Conservation (phyloP, 2,113 vertebrate genomes). For the Saimiri boliviensis region DNA sequence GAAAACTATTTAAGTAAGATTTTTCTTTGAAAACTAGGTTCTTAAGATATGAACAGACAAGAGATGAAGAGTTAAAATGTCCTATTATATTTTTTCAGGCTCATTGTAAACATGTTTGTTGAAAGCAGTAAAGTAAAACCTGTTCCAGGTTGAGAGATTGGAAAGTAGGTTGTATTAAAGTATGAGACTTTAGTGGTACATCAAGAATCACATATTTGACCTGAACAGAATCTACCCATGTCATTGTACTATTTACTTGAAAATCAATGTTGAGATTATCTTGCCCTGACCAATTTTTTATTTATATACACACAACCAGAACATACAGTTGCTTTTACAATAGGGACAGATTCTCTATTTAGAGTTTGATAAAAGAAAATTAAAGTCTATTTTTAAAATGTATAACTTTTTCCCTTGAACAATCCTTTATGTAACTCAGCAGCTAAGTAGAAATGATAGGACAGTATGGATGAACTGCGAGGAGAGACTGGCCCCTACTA, state of each 20-base stretch:
- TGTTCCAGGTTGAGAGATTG: conserved; percentile 54
- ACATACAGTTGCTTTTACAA: conserved; percentile 37
- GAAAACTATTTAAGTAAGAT: conserved; percentile 27
- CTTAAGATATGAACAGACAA: neutral
- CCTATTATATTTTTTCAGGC: neutral
- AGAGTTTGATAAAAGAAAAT: conserved; percentile 36
- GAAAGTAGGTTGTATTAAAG: conserved; percentile 1
- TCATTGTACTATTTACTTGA: conserved; percentile 41
- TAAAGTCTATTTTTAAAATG: conserved; percentile 25
- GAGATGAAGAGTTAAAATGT: conserved; percentile 46
- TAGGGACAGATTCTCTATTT: neutral
- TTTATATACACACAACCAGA: conserved; percentile 33
- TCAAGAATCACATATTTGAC: neutral
- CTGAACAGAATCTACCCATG: neutral
- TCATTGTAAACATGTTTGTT: conserved; percentile 41
- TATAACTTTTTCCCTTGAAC: conserved; percentile 18
- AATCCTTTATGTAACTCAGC: conserved; percentile 12
- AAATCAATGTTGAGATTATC: conserved; percentile 55
- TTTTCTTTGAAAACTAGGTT: conserved; percentile 61
- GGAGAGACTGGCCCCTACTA: neutral
- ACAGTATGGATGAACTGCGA: neutral
- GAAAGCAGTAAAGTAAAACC: conserved; percentile 53
- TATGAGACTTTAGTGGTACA: conserved; percentile 13
- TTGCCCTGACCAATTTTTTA: conserved; percentile 52
- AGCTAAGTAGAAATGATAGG: neutral